A percentile compares a stretch with the other conserved stretches of the same genome.
phyloP scores from a whole-genome alignment of 2,113 vertebrate species.

The Burhinus bistriatus region DNA sequence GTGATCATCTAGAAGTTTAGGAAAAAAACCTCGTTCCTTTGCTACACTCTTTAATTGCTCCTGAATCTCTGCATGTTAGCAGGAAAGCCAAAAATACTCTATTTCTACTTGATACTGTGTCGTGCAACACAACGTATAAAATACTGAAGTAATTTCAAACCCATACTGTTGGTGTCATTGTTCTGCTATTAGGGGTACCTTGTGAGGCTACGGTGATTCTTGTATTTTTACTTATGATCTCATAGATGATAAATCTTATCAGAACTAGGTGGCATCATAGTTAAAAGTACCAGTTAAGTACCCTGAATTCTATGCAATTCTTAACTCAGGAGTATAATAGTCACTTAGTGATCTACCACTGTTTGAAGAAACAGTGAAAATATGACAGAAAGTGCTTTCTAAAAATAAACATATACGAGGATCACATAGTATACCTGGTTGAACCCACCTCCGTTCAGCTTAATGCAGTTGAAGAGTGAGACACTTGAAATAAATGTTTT shows the following conservation, averaged over 20 bases:
- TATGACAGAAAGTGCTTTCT: not conserved
- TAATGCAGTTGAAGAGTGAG: not conserved
- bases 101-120: not conserved
- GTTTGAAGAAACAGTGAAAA: not conserved
- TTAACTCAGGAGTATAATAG: not conserved
- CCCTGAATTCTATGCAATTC: not conserved
- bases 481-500: not conserved
- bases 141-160: not conserved
- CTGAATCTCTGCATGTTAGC: not conserved
- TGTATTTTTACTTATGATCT: not conserved
- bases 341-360: not conserved
- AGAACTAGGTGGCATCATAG: not conserved
- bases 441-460: not conserved
- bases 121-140: not conserved
- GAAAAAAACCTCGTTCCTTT: not conserved
- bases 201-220: not conserved
- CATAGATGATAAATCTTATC: not conserved
- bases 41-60: not conserved
- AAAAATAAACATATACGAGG: not conserved
- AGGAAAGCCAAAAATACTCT: not conserved
- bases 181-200: not conserved
- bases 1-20: not conserved
- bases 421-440: not conserved
- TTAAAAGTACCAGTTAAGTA: not conserved
- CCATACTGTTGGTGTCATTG: not conserved